Conservation (phyloP, 2,113 vertebrate genomes). For the Lagopus muta region DNA sequence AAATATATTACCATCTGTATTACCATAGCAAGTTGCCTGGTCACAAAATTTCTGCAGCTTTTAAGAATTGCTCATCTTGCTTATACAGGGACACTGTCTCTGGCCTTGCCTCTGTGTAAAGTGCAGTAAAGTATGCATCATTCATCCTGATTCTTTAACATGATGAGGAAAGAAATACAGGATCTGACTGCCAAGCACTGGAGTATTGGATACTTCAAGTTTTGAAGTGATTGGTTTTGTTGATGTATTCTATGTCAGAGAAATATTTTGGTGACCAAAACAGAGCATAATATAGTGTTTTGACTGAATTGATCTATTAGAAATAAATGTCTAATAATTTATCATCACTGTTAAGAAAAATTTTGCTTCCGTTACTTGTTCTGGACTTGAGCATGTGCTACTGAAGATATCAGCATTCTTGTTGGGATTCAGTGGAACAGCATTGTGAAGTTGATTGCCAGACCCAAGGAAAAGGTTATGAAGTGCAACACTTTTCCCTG, state of each 20-base stretch:
- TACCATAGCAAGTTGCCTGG: background rate
- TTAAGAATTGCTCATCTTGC: background rate
- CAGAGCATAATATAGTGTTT: background rate
- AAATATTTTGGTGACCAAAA: background rate
- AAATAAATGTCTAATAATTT: background rate
- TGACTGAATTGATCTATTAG: rapidly evolving
- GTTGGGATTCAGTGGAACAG: background rate
- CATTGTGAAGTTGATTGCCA: background rate
- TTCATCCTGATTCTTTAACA: background rate
- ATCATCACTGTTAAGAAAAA: background rate
- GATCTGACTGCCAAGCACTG: background rate
- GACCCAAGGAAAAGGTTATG: background rate
- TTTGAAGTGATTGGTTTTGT: background rate
- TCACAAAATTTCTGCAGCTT: background rate
- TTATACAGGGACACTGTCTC: background rate
- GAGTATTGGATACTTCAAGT: background rate
- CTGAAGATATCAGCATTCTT: background rate
- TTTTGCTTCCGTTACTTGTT: background rate
- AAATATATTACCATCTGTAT: background rate
- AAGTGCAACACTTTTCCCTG: background rate
- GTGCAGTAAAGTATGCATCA: background rate
- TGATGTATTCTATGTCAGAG: background rate
- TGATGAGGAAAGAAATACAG: background rate
- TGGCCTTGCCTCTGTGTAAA: background rate
- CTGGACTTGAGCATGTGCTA: background rate